Conservation (phyloP, 2,113 vertebrate genomes). For the Ceuthmochares aereus region DNA sequence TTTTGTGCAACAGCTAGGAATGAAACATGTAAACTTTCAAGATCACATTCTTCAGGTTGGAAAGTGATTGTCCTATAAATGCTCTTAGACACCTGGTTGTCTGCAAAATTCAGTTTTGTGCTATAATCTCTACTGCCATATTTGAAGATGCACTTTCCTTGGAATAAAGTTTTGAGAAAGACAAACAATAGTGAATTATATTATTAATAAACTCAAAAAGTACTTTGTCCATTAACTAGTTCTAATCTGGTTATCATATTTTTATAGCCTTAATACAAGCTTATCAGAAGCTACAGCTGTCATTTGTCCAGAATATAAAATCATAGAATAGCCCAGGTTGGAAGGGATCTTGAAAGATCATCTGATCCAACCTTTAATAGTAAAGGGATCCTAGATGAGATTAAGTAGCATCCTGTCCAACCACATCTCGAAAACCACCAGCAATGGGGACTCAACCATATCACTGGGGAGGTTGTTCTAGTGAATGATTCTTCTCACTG, state of each 20-base stretch:
- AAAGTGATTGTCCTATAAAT: neutral
- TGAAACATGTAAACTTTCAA: neutral
- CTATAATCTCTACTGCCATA: neutral
- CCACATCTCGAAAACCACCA: neutral
- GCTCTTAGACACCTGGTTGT: neutral
- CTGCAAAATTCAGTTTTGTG: neutral
- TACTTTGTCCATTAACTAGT: neutral
- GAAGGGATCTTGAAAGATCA: neutral
- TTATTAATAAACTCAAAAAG: neutral
- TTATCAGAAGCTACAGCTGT: neutral
- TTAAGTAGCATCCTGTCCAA: neutral
- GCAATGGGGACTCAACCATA: neutral
- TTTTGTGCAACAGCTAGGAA: neutral
- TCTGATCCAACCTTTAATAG: neutral
- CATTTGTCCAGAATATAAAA: neutral
- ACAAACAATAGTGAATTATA: neutral
- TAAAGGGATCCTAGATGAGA: neutral
- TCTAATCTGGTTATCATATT: neutral
- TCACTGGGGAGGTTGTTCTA: neutral
- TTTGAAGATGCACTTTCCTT: neutral
- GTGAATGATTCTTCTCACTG: neutral
- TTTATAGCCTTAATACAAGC: neutral
- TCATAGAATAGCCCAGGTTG: neutral
- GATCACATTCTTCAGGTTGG: neutral
- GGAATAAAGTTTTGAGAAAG: neutral